phyloP scores from a whole-genome alignment of 2,888 invertebrate species.

The Eueremaeus valkanovi region DNA sequence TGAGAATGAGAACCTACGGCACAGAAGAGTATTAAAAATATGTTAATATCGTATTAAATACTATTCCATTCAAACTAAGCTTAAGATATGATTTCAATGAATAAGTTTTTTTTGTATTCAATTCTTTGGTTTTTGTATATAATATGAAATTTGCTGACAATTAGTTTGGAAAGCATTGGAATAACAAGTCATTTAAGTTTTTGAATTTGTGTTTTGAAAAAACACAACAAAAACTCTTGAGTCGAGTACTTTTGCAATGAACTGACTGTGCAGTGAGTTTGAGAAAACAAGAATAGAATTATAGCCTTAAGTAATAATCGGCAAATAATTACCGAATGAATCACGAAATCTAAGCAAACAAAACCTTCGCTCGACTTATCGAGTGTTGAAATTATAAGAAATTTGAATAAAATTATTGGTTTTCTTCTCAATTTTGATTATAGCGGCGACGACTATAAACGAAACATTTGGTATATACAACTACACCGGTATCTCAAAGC shows the following conservation, averaged over 20 bases:
- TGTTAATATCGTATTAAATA: too few relatives aligned
- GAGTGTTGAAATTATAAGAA: not conserved
- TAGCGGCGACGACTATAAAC: slow-evolving; percentile 9
- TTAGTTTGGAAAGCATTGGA: too few relatives aligned
- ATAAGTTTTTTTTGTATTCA: too few relatives aligned
- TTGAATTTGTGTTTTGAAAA: too few relatives aligned
- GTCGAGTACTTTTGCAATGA: not conserved
- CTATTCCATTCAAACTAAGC: too few relatives aligned
- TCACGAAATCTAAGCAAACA: slow-evolving; percentile 31
- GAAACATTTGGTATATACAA: slow-evolving; percentile 41
- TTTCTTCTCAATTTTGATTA: not conserved
- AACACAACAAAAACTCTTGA: too few relatives aligned
- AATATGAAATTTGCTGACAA: too few relatives aligned
- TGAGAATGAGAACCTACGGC: too few relatives aligned
- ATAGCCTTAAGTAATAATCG: slow-evolving; percentile 30
- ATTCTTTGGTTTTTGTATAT: too few relatives aligned
- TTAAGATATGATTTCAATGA: too few relatives aligned
- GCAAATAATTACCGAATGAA: slow-evolving; percentile 29
- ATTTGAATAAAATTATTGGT: slow-evolving; percentile 14
- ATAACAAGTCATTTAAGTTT: too few relatives aligned
- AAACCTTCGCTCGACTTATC: not conserved
- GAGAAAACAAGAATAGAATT: not conserved
- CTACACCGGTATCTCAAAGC: slow-evolving; percentile 45
- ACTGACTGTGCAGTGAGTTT: not conserved
- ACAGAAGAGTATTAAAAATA: too few relatives aligned